phyloP scores from a whole-genome alignment of 2,888 invertebrate species.

The Tetheella fluctuosa region DNA sequence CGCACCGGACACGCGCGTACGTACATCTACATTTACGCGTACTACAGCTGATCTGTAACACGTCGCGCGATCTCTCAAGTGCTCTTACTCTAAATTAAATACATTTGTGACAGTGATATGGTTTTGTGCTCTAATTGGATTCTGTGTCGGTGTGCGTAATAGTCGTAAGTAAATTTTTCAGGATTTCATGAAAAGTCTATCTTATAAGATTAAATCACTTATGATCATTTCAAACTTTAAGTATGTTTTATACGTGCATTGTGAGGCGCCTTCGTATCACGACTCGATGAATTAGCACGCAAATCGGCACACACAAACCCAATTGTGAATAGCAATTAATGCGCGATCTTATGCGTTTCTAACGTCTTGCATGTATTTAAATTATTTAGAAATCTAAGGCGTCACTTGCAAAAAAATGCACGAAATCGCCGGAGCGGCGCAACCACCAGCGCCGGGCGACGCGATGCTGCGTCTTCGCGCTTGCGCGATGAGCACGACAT shows the following conservation, averaged over 20 bases:
- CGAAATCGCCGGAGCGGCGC: constrained; percentile 75
- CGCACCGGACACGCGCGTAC: constrained; percentile 54
- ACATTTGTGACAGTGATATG: constrained; percentile 79
- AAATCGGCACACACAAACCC: constrained; percentile 61
- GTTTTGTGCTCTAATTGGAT: constrained; percentile 78
- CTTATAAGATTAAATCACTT: background rate
- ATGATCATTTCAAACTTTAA: background rate
- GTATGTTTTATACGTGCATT: background rate
- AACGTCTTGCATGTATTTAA: constrained; percentile 79
- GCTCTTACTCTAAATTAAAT: constrained; percentile 48
- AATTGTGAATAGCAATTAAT: constrained; percentile 70
- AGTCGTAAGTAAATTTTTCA: constrained; percentile 60
- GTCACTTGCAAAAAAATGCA: constrained; percentile 77
- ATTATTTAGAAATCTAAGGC: constrained; percentile 82
- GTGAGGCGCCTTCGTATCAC: constrained; percentile 6
- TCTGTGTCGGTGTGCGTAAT: constrained; percentile 65
- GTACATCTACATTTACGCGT: constrained; percentile 32
- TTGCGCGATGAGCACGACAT: constrained; percentile 45
- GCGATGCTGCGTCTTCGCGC: no score
- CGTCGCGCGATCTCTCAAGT: constrained; percentile 50
- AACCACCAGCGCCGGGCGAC: constrained; percentile 26
- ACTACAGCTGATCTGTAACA: constrained; percentile 39
- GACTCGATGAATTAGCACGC: constrained; percentile 49
- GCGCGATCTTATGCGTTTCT: constrained; percentile 57
- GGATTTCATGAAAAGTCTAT: background rate